Evolutionary conservation across 2,888 invertebrate species (phyloP).

Genomic region (Drosophila rubida): DNA sequence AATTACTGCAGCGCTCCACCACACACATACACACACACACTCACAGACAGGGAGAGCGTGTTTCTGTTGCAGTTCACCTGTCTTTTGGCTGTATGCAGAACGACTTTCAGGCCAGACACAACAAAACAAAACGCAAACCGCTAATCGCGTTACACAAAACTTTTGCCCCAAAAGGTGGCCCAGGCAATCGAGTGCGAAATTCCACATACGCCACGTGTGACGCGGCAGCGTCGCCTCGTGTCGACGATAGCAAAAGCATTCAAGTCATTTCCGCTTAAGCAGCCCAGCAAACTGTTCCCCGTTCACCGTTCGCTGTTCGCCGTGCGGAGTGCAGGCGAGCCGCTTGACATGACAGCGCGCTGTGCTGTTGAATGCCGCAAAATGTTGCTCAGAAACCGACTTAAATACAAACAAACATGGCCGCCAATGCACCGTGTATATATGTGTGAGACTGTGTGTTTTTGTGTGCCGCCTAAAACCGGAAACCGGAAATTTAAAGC

Average conservation of each 20-base stretch:
- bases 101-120: conserved; percentile 56
- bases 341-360: conserved; percentile 66
- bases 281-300: conserved; percentile 52
- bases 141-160: conserved; percentile 79
- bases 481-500: conserved; percentile 82
- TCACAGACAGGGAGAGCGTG: neutral
- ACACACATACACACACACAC: too few relatives aligned
- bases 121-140: conserved; percentile 70
- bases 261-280: conserved; percentile 82
- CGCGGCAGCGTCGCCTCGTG: conserved; percentile 21
- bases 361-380: conserved; percentile 74
- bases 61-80: conserved; percentile 17
- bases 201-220: conserved; percentile 77
- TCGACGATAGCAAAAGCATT: conserved; percentile 67
- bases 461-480: conserved; percentile 51
- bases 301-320: neutral
- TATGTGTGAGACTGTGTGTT: neutral
- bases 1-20: conserved; percentile 68
- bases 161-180: conserved; percentile 55
- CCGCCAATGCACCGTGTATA: conserved; percentile 38
- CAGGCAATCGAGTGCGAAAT: conserved; percentile 78
- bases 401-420: conserved; percentile 81
- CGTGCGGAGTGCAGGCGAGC: conserved; percentile 15
- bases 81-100: conserved; percentile 38
- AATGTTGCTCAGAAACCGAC: conserved; percentile 77